Conservation (phyloP, 2,888 invertebrate species). For the Acanthosoma haemorrhoidale region DNA sequence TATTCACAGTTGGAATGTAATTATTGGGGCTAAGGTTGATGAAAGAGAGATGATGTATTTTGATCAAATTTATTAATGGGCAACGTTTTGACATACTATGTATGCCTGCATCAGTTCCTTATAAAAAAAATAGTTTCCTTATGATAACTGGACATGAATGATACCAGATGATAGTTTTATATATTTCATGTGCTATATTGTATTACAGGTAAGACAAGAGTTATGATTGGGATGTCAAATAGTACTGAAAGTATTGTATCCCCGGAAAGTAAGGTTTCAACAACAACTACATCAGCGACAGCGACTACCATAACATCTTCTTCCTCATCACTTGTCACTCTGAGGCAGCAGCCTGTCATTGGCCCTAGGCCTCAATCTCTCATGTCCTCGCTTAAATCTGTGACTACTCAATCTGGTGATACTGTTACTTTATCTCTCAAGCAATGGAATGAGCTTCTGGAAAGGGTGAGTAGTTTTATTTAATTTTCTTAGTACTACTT, state of each 20-base stretch:
- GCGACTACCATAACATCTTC: constrained; percentile 34
- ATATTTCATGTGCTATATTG: too few relatives aligned
- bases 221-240: constrained; percentile 37
- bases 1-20: too few relatives aligned
- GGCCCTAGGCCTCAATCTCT: constrained; percentile 26
- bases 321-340: constrained; percentile 20
- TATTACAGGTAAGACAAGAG: constrained; percentile 39
- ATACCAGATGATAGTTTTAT: too few relatives aligned
- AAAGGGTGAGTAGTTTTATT: constrained; percentile 53
- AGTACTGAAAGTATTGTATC: constrained; percentile 13
- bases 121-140: too few relatives aligned
- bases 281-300: background rate
- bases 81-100: too few relatives aligned
- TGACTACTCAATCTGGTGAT: constrained; percentile 25
- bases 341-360: constrained; percentile 26
- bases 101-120: too few relatives aligned
- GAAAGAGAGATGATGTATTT: too few relatives aligned
- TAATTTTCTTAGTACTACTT: too few relatives aligned
- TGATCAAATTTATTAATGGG: too few relatives aligned
- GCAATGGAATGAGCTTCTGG: constrained; percentile 46
- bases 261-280: constrained; percentile 5
- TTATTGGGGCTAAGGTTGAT: too few relatives aligned
- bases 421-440: constrained; percentile 42
- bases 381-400: background rate
- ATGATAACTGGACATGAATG: too few relatives aligned